Conservation (phyloP, 2,113 vertebrate genomes). For the Hystrix brachyura region DNA sequence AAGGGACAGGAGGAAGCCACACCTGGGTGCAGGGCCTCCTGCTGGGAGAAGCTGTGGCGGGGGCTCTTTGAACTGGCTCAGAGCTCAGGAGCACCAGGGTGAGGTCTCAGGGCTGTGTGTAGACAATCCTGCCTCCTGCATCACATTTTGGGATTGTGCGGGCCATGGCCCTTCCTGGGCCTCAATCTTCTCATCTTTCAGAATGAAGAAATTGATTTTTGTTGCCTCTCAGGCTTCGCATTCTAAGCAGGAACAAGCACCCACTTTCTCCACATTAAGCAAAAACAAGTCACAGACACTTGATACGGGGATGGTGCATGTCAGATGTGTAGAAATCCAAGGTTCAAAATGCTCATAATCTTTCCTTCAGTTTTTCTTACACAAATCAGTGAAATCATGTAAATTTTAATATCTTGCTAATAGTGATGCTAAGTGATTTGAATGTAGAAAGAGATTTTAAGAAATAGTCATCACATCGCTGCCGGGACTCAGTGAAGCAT, state of each 20-base stretch:
- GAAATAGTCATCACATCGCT: neutral
- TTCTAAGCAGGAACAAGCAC: neutral
- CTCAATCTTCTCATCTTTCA: neutral
- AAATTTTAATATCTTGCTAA: slow-evolving; percentile 44
- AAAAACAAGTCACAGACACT: neutral
- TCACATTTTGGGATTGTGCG: neutral
- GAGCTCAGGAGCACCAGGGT: neutral
- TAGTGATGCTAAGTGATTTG: neutral
- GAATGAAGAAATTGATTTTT: neutral
- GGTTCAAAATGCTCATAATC: neutral
- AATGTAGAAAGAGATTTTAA: neutral
- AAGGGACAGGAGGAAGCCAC: neutral
- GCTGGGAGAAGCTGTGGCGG: neutral
- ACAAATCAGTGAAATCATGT: slow-evolving; percentile 7
- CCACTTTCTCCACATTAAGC: neutral
- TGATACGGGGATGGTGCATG: neutral
- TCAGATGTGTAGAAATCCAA: neutral
- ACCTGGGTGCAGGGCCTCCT: neutral
- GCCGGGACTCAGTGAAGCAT: neutral
- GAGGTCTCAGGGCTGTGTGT: neutral
- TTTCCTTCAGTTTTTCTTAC: neutral
- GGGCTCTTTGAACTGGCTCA: neutral
- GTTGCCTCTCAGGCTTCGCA: neutral
- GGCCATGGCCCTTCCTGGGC: neutral
- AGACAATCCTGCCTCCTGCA: neutral